A percentile compares a stretch with the other conserved stretches of the same genome.
These are phyloP conservation scores for Botrylloides violaceus DNA, from an alignment of 23 tunicate species.

Conservation along the genomic window DNA sequence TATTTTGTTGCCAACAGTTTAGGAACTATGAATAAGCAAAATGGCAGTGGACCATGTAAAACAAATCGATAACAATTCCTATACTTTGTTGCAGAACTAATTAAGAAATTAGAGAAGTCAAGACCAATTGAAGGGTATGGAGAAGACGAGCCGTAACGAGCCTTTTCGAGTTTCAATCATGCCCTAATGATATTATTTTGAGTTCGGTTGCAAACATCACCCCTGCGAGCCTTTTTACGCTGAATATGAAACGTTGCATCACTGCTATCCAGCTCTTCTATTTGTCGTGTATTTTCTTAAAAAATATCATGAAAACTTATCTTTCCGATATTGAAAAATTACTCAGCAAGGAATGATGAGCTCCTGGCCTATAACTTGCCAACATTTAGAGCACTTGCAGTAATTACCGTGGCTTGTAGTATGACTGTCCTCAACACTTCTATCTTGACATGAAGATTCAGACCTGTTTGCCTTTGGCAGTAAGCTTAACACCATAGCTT, in stretches of 20 bases:
- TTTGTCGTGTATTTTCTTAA: neutral
- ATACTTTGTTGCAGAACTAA: slow-evolving; percentile 15
- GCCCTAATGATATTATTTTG: neutral
- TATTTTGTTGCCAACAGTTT: too few relatives aligned
- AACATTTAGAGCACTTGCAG: too few relatives aligned
- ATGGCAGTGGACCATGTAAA: too few relatives aligned
- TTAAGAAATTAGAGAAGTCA: slow-evolving; percentile 15
- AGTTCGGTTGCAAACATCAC: neutral
- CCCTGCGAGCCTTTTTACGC: neutral
- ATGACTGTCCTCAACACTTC: too few relatives aligned
- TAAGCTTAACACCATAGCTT: neutral
- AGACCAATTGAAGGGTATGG: slow-evolving; percentile 3
- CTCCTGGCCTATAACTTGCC: too few relatives aligned
- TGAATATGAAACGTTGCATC: slow-evolving; percentile 14
- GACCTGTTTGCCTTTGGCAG: too few relatives aligned
- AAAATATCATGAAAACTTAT: too few relatives aligned
- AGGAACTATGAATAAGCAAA: neutral
- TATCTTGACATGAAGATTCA: too few relatives aligned
- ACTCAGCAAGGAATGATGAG: too few relatives aligned
- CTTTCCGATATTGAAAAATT: too few relatives aligned
- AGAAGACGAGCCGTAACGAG: slow-evolving; percentile 4
- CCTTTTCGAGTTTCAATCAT: neutral
- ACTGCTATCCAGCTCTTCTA: neutral
- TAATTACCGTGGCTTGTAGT: too few relatives aligned
- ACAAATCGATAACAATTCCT: neutral